A percentile compares a stretch with the other conserved stretches of the same genome.
These are phyloP conservation scores for Ia io DNA, from an alignment of 2,113 vertebrate species.

Conservation along the genomic window DNA sequence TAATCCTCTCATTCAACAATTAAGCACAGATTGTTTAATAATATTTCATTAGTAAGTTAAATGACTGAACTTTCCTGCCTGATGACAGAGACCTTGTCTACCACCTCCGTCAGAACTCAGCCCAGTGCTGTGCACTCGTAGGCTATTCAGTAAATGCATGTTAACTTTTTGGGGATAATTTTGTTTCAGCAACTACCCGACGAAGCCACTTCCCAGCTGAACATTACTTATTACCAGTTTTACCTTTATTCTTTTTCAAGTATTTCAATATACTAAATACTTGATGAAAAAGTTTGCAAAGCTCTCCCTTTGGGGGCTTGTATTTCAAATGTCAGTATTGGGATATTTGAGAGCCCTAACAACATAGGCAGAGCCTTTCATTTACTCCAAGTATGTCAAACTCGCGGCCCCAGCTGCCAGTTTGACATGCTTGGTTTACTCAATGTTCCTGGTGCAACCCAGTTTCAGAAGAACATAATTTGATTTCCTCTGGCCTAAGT, in stretches of 20 bases:
- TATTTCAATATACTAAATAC: slow-evolving; percentile 28
- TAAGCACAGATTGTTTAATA: not conserved
- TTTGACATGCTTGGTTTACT: not conserved
- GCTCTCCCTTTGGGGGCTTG: not conserved
- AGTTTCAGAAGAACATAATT: not conserved
- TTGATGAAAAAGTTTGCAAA: not conserved
- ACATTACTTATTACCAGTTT: not conserved
- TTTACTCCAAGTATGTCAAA: not conserved
- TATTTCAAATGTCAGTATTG: not conserved
- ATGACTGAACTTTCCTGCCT: not conserved
- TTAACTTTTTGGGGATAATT: not conserved
- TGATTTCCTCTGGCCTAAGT: not conserved
- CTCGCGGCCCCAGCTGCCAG: too few species aligned
- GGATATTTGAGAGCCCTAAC: not conserved
- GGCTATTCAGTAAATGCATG: not conserved
- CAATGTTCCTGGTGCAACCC: not conserved
- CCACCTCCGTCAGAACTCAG: not conserved
- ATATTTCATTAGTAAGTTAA: not conserved
- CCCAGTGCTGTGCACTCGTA: not conserved
- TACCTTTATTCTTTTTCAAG: not conserved
- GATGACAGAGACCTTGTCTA: not conserved
- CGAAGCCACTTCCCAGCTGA: not conserved
- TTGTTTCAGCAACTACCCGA: not conserved
- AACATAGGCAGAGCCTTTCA: not conserved
- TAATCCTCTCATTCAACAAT: not conserved